These are phyloP conservation scores for Thelaira solivaga DNA, from an alignment of 2,888 invertebrate genomes.

Conservation along the genomic window DNA sequence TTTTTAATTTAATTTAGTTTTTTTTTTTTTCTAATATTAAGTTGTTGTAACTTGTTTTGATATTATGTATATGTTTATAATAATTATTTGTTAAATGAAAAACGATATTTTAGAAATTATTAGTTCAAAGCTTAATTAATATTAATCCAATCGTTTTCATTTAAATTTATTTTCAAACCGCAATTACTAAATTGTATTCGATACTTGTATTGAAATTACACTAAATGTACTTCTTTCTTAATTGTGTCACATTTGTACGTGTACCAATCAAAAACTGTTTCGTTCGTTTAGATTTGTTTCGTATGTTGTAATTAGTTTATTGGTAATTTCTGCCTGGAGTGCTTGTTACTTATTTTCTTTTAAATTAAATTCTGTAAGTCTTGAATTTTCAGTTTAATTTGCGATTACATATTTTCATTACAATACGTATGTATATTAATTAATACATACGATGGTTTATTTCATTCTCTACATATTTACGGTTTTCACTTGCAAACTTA, in stretches of 20 bases:
- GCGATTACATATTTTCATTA: neutral
- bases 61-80: neutral
- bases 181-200: neutral
- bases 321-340: conserved; percentile 44
- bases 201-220: neutral
- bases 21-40: neutral
- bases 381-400: conserved; percentile 1
- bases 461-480: conserved; percentile 23
- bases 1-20: neutral
- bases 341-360: conserved; percentile 8
- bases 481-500: too few relatives aligned
- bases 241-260: conserved; percentile 4
- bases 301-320: conserved; percentile 14
- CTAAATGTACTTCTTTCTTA: neutral
- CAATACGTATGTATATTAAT: too few relatives aligned
- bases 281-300: conserved; percentile 18
- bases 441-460: conserved; percentile 24
- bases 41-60: neutral
- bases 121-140: neutral
- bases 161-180: neutral
- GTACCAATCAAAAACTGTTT: conserved; percentile 2
- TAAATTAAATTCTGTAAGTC: conserved; percentile 30
- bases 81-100: neutral
- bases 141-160: neutral
- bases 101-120: neutral